A percentile compares a stretch with the other conserved stretches of the same genome.
These are phyloP conservation scores for Spodoptera picta DNA, from an alignment of 2,888 invertebrate species.

Conservation along the genomic window DNA sequence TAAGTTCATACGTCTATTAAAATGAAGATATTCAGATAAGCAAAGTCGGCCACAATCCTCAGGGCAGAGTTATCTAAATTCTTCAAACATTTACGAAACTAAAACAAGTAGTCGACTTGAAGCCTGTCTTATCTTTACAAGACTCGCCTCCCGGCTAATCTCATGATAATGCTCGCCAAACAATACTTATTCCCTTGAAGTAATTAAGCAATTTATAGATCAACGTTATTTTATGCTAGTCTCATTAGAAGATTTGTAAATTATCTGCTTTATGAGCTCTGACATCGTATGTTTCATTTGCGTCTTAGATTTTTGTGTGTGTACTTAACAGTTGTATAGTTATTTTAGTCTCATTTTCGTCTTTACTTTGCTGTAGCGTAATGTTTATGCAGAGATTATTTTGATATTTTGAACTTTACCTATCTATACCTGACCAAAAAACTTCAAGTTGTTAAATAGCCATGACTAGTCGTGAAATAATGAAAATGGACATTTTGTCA, in stretches of 20 bases:
- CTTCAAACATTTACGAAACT: slow-evolving; percentile 70
- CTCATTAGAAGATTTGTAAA: slow-evolving; percentile 21
- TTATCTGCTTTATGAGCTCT: slow-evolving; percentile 14
- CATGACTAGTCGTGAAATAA: too few relatives aligned
- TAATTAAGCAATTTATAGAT: slow-evolving; percentile 59
- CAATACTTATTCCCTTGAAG: slow-evolving; percentile 62
- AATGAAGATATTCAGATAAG: slow-evolving; percentile 51
- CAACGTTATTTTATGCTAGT: slow-evolving; percentile 45
- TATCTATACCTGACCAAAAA: too few relatives aligned
- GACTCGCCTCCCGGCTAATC: slow-evolving; percentile 68
- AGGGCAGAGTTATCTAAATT: slow-evolving; percentile 57
- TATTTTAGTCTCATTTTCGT: too few relatives aligned
- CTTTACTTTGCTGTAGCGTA: too few relatives aligned
- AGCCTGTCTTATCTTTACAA: slow-evolving; percentile 67
- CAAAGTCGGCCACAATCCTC: slow-evolving; percentile 31
- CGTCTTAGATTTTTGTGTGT: too few relatives aligned
- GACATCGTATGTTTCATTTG: too few relatives aligned
- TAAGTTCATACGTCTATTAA: slow-evolving; percentile 39
- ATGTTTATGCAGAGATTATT: too few relatives aligned
- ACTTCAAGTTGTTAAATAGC: too few relatives aligned
- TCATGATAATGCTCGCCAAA: slow-evolving; percentile 66
- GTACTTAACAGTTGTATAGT: too few relatives aligned
- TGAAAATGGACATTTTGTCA: neutral
- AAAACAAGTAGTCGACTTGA: slow-evolving; percentile 64
- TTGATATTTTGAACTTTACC: too few relatives aligned